A percentile compares a stretch with the other conserved stretches of the same genome.
These are phyloP conservation scores for Lepidochitona cinerea DNA, from an alignment of 2,888 invertebrate species.

Conservation along the genomic window DNA sequence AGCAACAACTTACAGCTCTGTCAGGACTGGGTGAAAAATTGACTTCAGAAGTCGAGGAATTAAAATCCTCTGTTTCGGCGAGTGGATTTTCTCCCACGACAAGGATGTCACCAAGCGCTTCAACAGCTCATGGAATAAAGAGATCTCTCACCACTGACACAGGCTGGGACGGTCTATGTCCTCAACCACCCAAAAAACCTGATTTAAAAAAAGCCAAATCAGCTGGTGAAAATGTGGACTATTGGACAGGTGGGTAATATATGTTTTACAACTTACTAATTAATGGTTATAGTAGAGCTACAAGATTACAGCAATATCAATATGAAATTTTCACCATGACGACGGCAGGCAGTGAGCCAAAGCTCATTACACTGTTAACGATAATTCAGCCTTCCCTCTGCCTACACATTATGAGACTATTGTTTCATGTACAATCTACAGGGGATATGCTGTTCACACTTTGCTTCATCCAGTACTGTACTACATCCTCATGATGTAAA, in stretches of 20 bases:
- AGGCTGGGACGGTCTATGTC: background rate
- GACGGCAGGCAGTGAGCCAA: too few species aligned
- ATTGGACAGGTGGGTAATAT: constrained; percentile 1
- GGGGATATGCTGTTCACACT: too few species aligned
- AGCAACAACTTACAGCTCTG: background rate
- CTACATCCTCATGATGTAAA: too few species aligned
- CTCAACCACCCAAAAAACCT: background rate
- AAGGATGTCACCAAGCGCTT: background rate
- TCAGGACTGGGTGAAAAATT: background rate
- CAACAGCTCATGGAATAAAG: background rate
- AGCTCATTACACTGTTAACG: too few species aligned
- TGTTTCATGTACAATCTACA: too few species aligned
- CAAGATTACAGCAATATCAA: too few species aligned
- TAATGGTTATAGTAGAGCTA: background rate
- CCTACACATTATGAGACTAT: too few species aligned
- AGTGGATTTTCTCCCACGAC: too few species aligned
- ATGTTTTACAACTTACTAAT: background rate
- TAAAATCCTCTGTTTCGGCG: background rate
- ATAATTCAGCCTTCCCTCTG: too few species aligned
- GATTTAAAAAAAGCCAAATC: background rate
- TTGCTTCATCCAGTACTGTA: too few species aligned
- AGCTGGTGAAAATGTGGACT: background rate
- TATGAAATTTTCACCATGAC: too few species aligned
- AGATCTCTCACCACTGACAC: background rate
- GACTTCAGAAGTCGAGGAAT: background rate